Base-by-base conservation (phyloP, 2,797 vertebrate genomes). In the Chromis chromis region DNA sequence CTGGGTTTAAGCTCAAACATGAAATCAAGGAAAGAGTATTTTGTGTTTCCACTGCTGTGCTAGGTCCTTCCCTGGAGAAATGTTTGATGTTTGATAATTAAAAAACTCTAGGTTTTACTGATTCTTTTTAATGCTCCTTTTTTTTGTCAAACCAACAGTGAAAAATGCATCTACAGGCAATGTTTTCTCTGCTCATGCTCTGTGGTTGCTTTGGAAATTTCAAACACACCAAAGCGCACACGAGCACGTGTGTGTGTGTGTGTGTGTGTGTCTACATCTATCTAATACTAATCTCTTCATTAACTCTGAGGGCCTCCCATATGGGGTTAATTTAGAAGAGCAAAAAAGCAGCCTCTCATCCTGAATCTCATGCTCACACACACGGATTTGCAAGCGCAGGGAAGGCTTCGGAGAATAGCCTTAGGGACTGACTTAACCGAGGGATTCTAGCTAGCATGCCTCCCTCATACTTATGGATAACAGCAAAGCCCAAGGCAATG, bases 401-500 rank as follows among this genome's bases (percentile, higher is more conserved):
- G 62, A 79, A 84, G 81, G 82, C 78, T 90, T 88, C 49, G 49
- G 79, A 85, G 88, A 83, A 89, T 83, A 66, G 87, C 90, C 87
- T 90, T 4, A 27, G 88, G 91, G 90, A 64, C 71, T 68, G 84
- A 84, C 82, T 88, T 82, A 88, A 86, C 81, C 25, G 52, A 83
- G 82, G 90, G 87, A 91, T 89, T 89, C 76, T 70, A 84, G 81
- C 85, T 79, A 82, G 87, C 81, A 81, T 80, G 79, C 89, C 78
- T 88, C 73, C 85, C 89, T 91, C 91, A 89, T 91, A 88, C 91
- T 87, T 91, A 92, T 89, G 89, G 82, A 92, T 87, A 89, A 84
- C 79, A 77, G 82, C 70, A 74, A 84, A 81, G 85, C 83, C 76
- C 63, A 76, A 84, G 80, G 79, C 85, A 55, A 87, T 67, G 52